phyloP scores from a whole-genome alignment of 1,140 invertebrate species.

The Vollenhovia emeryi region DNA sequence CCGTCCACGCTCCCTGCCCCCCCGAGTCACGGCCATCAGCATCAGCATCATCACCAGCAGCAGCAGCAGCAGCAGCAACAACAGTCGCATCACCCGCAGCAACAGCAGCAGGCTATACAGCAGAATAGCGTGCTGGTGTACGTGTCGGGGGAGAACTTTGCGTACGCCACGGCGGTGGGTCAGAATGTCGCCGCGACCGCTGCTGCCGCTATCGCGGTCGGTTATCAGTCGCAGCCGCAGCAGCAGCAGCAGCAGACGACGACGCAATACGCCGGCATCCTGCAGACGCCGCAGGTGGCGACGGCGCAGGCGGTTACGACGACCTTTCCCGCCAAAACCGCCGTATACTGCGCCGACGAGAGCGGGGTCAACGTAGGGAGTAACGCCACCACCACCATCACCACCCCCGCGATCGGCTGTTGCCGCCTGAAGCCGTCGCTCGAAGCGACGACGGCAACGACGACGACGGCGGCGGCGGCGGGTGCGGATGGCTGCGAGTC shows the following conservation, averaged over 20 bases:
- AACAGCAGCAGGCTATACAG: constrained; percentile 70
- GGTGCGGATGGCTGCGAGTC: constrained; percentile 45
- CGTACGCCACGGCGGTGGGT: constrained; percentile 81
- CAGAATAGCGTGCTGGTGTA: constrained; percentile 84
- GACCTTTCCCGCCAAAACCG: constrained; percentile 75
- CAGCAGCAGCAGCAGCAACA: constrained; percentile 60
- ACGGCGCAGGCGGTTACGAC: constrained; percentile 70
- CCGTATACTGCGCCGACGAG: constrained; percentile 63
- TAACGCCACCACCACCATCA: constrained; percentile 12
- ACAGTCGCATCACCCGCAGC: constrained; percentile 43
- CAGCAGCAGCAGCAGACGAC: constrained; percentile 70
- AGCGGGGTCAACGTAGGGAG: constrained; percentile 47
- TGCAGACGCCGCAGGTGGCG: constrained; percentile 73
- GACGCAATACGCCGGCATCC: constrained; percentile 73
- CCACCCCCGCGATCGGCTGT: constrained; percentile 31
- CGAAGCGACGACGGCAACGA: constrained; percentile 39
- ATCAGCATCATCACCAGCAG: constrained; percentile 75
- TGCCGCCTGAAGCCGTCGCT: constrained; percentile 66
- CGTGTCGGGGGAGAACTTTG: constrained; percentile 84
- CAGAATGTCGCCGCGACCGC: constrained; percentile 80
- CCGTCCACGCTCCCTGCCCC: constrained; percentile 83
- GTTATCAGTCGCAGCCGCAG: constrained; percentile 70
- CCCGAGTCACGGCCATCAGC: constrained; percentile 81
- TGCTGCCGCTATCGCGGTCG: constrained; percentile 72
- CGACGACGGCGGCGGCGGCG: not conserved